phyloP scores from a whole-genome alignment of 2,888 invertebrate genomes.

The Drosophila quinaria region DNA sequence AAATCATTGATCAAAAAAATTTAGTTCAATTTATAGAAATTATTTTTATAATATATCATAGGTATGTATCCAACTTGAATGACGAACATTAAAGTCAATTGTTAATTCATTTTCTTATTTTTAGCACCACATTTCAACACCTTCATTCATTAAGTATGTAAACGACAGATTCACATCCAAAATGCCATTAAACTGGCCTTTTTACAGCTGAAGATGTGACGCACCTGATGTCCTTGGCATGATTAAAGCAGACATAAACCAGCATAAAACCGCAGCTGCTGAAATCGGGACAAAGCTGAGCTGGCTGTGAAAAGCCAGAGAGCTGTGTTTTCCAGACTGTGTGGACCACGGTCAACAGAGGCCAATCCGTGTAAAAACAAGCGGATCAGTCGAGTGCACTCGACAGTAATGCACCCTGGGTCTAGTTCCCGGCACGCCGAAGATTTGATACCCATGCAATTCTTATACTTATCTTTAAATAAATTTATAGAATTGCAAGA shows the following conservation, averaged over 20 bases:
- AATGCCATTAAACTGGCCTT: constrained; percentile 61
- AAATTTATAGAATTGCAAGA: too few relatives aligned
- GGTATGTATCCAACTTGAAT: not conserved
- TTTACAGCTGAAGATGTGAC: constrained; percentile 35
- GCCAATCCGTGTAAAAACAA: constrained; percentile 40
- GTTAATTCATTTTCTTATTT: constrained; percentile 23
- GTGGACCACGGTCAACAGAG: constrained; percentile 36
- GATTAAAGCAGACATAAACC: constrained; percentile 56
- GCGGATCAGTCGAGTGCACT: too few relatives aligned
- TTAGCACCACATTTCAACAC: constrained; percentile 10
- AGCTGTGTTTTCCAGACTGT: constrained; percentile 25
- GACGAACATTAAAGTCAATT: constrained; percentile 14
- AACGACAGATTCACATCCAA: constrained; percentile 84
- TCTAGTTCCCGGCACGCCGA: too few relatives aligned
- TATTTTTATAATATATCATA: not conserved
- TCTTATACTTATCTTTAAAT: too few relatives aligned
- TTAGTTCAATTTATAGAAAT: too few relatives aligned
- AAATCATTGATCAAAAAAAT: too few relatives aligned
- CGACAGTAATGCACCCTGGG: too few relatives aligned
- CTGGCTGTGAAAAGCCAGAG: constrained; percentile 59
- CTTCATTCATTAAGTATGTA: constrained; percentile 23
- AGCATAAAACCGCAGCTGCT: constrained; percentile 27
- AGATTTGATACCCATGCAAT: too few relatives aligned
- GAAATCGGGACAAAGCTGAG: constrained; percentile 40
- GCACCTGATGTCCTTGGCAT: constrained; percentile 48